Evolutionary conservation across 2,113 vertebrate genomes (phyloP).

Genomic region (Brienomyrus longianalis): DNA sequence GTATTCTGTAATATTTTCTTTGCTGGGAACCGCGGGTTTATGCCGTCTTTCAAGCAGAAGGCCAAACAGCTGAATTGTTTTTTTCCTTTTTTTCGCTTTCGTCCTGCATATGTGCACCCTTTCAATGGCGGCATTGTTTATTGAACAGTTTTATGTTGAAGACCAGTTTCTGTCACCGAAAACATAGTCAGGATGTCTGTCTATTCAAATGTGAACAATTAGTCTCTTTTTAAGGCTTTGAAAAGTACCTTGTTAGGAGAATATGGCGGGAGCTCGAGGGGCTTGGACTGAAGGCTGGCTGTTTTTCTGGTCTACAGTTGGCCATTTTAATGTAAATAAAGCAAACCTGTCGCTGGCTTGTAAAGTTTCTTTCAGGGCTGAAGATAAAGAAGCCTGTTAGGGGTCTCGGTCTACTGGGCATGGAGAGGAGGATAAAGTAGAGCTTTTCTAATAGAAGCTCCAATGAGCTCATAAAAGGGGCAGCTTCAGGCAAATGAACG

Average conservation of each 20-base stretch:
- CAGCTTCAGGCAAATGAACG: conserved; percentile 54
- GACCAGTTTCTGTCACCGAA: neutral
- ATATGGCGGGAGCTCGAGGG: conserved; percentile 17
- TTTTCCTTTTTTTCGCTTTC: neutral
- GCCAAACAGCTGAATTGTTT: neutral
- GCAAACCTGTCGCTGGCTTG: conserved; percentile 62
- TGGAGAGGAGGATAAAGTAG: neutral
- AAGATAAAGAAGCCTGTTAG: conserved; percentile 57
- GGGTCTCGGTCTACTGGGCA: neutral
- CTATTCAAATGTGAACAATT: conserved; percentile 35
- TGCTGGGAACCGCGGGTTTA: neutral
- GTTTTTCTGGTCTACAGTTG: conserved; percentile 55
- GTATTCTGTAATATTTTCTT: conserved; percentile 22
- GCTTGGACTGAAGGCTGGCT: conserved; percentile 48
- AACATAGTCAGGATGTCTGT: conserved; percentile 29
- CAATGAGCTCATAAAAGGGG: conserved; percentile 2
- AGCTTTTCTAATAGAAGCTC: neutral
- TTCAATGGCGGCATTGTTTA: conserved; percentile 22
- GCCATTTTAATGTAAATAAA: conserved; percentile 76
- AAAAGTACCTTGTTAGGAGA: conserved; percentile 32
- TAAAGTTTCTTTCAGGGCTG: conserved; percentile 55
- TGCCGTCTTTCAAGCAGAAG: neutral
- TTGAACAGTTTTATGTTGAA: neutral
- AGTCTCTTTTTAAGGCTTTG: conserved; percentile 52
- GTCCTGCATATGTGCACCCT: neutral